A percentile compares a stretch with the other conserved stretches of the same genome.
Conservation (phyloP, 53 echinoderm and acorn worm species). For the Stichopus horrens region DNA sequence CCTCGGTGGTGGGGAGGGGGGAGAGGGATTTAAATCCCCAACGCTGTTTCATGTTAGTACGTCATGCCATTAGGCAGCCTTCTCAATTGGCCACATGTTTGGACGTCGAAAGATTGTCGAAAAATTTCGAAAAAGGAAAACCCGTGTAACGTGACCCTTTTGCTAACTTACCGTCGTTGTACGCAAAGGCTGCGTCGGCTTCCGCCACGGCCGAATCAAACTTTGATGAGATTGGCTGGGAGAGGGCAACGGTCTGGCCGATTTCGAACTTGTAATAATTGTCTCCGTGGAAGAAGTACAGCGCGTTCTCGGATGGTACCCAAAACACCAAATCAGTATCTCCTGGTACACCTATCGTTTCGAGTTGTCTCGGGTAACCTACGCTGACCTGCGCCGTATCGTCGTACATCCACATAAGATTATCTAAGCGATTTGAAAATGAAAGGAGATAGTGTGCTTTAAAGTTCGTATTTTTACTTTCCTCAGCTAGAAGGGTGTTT, state of each 20-base stretch:
- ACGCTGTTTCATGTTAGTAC: too few species aligned
- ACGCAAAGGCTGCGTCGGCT: constrained; percentile 14
- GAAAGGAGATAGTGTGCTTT: too few species aligned
- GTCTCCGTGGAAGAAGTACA: constrained; percentile 25
- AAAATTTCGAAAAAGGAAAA: too few species aligned
- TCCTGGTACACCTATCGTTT: neutral
- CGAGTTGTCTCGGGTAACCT: neutral
- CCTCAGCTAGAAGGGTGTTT: too few species aligned
- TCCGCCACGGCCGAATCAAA: neutral
- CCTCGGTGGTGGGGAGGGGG: too few species aligned
- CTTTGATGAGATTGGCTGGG: neutral
- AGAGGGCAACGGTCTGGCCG: neutral
- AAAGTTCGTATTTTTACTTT: too few species aligned
- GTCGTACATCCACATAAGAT: constrained; percentile 26
- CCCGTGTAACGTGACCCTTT: too few species aligned
- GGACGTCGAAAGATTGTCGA: too few species aligned
- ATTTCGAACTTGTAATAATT: neutral
- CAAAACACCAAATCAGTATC: neutral
- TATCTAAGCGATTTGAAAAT: neutral
- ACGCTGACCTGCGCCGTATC: neutral
- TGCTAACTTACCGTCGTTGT: neutral
- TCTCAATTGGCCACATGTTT: too few species aligned
- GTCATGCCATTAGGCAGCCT: too few species aligned
- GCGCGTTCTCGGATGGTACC: neutral
- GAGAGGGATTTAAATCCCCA: too few species aligned